These are phyloP conservation scores for Peromyscus leucopus DNA, from an alignment of 2,113 vertebrate species.

Conservation along the genomic window DNA sequence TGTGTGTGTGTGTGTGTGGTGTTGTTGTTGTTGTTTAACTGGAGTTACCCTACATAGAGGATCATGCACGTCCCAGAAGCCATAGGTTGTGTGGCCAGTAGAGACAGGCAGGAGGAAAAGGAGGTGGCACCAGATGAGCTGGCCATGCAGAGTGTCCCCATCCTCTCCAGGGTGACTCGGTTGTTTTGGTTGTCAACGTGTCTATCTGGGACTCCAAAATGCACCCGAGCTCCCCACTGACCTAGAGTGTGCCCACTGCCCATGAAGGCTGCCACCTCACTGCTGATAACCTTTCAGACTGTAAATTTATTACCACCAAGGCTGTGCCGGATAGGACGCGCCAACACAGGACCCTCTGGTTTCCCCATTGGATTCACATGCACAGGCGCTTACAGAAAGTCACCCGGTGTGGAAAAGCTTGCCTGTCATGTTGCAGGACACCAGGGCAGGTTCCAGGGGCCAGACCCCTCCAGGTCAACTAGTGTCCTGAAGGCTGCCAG, in stretches of 20 bases:
- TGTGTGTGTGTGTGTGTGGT: neutral
- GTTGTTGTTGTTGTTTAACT: neutral
- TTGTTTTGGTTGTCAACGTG: neutral
- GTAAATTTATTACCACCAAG: neutral
- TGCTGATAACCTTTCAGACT: neutral
- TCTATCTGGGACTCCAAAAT: neutral
- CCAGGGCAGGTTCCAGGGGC: neutral
- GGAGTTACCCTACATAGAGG: neutral
- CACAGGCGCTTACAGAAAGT: neutral
- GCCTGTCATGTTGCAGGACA: neutral
- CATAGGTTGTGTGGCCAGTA: neutral
- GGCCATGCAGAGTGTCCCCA: neutral
- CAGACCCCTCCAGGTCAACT: too few relatives aligned
- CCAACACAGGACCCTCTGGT: neutral
- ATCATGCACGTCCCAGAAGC: neutral
- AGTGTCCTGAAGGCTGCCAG: neutral
- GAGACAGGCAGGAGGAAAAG: neutral
- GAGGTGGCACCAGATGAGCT: neutral
- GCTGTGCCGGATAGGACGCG: neutral
- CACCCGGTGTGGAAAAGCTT: neutral
- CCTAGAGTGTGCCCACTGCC: neutral
- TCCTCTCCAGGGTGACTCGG: neutral
- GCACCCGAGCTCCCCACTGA: neutral
- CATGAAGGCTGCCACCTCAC: neutral
- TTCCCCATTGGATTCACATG: neutral